These are phyloP conservation scores for Aphodius sticticus DNA, from an alignment of 2,888 invertebrate genomes.

Conservation along the genomic window DNA sequence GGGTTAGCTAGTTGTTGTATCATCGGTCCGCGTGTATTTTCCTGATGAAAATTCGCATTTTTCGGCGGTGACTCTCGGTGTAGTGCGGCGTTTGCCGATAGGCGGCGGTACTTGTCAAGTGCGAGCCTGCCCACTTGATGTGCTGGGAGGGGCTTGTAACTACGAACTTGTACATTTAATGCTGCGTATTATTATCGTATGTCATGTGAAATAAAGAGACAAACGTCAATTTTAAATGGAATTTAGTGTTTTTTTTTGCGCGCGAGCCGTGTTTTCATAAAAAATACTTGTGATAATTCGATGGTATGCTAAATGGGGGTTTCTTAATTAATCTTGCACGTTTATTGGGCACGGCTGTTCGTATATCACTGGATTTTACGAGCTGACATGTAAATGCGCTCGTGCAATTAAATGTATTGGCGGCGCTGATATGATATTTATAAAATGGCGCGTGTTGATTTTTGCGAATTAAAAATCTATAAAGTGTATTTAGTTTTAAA, in stretches of 20 bases:
- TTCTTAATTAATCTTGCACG: constrained; percentile 22
- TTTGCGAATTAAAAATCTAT: not conserved
- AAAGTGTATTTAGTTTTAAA: not conserved
- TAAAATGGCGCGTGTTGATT: not conserved
- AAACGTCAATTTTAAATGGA: constrained; percentile 47
- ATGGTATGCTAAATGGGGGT: constrained; percentile 10
- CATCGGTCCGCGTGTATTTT: constrained; percentile 7
- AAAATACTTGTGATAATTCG: too few species aligned
- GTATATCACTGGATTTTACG: not conserved
- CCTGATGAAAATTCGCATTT: constrained; percentile 12
- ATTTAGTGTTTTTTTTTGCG: constrained; percentile 38
- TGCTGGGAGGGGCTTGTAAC: constrained; percentile 54
- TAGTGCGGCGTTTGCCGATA: constrained; percentile 47
- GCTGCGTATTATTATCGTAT: constrained; percentile 52
- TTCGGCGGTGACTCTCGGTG: constrained; percentile 9
- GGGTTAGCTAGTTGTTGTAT: not conserved
- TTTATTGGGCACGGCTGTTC: constrained; percentile 6
- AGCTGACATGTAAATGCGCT: not conserved
- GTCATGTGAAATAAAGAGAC: constrained; percentile 50
- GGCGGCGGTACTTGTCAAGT: constrained; percentile 58
- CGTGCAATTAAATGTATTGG: not conserved
- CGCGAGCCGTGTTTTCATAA: not conserved
- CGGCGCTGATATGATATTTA: not conserved
- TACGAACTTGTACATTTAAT: constrained; percentile 53
- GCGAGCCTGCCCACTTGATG: constrained; percentile 50